Evolutionary conservation across 2,888 invertebrate genomes (phyloP), one percentile per base, ranked within the genome.

Genomic region (Campoplex capitator): DNA sequence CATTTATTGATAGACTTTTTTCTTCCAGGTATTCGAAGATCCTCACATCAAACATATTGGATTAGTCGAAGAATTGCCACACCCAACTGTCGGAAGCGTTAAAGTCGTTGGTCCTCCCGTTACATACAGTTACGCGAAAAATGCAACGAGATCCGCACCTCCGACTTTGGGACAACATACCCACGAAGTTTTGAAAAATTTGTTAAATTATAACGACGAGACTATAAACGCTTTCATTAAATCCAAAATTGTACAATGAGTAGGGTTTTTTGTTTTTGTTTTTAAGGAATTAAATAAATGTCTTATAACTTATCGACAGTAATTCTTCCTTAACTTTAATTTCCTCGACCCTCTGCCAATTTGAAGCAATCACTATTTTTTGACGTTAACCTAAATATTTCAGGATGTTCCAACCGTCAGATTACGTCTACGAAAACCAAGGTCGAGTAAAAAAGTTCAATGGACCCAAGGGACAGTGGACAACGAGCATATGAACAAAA

Each of bases 391-490:
- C 68, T 82, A 11, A 54, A 83, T 76, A 85, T 87, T 93, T 77
- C 91, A 95, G 94, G 95, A 95, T 89, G 95, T 95, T 58, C 96
- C 96, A 62, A 96, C 96, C n/a, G 94, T 97, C 51, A 95, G 95
- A 83, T 94, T 98, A 77, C 96, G 96, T 85, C 95, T 97, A 74
- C 95, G 96, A 86, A 97, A 97, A 91, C 97, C 97, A 2, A 96
- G 96, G 92, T 95, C 95, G 56, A 95, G 96, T 82, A 97, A 97
- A 94, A 98, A 98, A 94, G 99, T 99, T 0, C 97, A 97, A 87
- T 99, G 98, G 98, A 97, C 97, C 13, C 96, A 97, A 85, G 98
- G 97, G 90, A 98, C 99, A 0, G 97, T 99, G 18, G 99, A 99
- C 94, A 99, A 99, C 95, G 99, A 99, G 94, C 95, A 98, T 93